Evolutionary conservation across 2,797 vertebrate genomes (phyloP).

Genomic region (Cheirogaleus major): DNA sequence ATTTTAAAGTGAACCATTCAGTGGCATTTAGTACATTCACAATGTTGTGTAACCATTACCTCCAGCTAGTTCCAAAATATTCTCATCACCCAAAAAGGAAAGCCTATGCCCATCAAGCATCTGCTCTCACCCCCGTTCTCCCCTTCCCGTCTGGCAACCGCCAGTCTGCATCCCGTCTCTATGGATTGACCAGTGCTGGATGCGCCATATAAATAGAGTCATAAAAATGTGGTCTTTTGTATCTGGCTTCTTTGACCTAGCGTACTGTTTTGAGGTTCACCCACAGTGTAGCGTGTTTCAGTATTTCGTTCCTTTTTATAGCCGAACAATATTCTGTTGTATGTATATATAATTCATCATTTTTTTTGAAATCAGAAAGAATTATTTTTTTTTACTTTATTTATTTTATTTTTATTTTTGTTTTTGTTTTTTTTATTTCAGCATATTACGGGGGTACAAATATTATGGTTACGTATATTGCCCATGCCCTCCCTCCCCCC

Average conservation of each 20-base stretch:
- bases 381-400: no score
- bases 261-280: background rate
- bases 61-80: background rate
- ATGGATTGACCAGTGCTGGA: background rate
- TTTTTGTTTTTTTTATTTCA: no score
- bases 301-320: background rate
- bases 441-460: no score
- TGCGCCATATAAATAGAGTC: background rate
- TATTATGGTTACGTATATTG: no score
- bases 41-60: background rate
- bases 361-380: background rate
- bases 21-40: background rate
- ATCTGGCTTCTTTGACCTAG: background rate
- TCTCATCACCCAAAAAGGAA: background rate
- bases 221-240: background rate
- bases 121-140: background rate
- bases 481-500: no score
- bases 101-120: background rate
- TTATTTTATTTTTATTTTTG: no score
- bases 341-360: background rate
- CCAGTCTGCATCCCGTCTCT: background rate
- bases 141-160: background rate
- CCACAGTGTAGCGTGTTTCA: background rate
- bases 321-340: background rate
- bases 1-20: background rate